Evolutionary conservation across 2,797 vertebrate species (phyloP), one percentile per base, ranked within the genome.

Genomic region (Muscicapa comitata): DNA sequence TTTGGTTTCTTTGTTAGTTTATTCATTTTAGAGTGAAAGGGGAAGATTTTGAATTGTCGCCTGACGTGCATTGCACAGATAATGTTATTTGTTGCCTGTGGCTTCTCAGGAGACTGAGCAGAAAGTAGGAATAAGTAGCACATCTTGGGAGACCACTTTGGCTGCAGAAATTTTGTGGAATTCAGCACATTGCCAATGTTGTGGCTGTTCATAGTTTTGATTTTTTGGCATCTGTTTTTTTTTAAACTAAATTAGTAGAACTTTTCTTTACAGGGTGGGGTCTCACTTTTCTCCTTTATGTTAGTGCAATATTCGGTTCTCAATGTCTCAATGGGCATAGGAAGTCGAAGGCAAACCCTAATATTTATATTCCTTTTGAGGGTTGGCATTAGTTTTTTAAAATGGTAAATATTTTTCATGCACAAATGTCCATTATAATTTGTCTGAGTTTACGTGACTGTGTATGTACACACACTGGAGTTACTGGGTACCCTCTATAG

Each of bases 41-140:
- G 9, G 15, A 74, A 71, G 15, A 9, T 74, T 66, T 65, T 61
- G 54, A 47, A 38, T 66, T 40, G 23, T 53, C 23, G 3, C 4
- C 2, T 26, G 33, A 63, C 4, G 18, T 78, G 66, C 21, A 13
- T 68, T 62, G 20, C 57, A 26, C 28, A 26, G 42, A n/a, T 76
- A 77, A 53, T 3, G 19, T 47, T 74, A 20, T 63, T 89, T 85
- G 35, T 65, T 93, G 59, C 53, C 45, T 67, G 47, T 74, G 74
- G 57, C 67, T 88, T 93, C 68, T 85, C 40, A 47, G 76, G 79
- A 91, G 88, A 21, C 66, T 83, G 35, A 90, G 55, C 58, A 88
- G 67, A 81, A 88, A 72, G 51, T 29, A 85, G 50, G 29, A 70
- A 21, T 70, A 79, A 57, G 45, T 31, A 75, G 55, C 37, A 28